Percentiles rank a stretch among this genome's conserved stretches.
phyloP scores from a whole-genome alignment of 92 coral and sea anemone genomes.

The Chrysogorgia sp. region DNA sequence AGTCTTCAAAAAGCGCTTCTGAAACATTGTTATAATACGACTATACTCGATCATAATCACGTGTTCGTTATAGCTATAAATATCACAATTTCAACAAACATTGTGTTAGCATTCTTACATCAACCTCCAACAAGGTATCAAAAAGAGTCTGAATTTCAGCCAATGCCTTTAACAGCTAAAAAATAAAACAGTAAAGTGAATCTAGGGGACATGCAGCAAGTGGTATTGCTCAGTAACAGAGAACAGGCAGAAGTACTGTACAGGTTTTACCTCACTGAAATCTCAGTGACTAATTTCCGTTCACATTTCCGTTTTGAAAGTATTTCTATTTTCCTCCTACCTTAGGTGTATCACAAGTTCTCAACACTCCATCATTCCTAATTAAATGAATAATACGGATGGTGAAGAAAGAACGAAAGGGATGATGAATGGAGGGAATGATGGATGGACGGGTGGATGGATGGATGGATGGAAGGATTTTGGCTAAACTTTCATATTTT shows the following conservation, averaged over 20 bases:
- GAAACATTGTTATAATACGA: too few species aligned
- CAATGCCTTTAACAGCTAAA: slow-evolving; percentile 82
- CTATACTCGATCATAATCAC: too few species aligned
- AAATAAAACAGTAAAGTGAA: not conserved
- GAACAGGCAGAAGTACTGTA: not conserved
- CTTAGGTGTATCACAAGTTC: slow-evolving; percentile 79
- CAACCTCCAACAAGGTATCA: slow-evolving; percentile 89
- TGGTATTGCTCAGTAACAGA: too few species aligned
- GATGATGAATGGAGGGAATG: not conserved
- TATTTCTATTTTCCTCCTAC: slow-evolving; percentile 34
- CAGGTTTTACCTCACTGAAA: not conserved
- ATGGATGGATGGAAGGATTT: too few species aligned
- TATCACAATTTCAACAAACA: too few species aligned
- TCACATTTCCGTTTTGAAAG: slow-evolving; percentile 2
- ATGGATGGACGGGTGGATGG: too few species aligned
- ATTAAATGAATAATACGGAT: slow-evolving; percentile 28
- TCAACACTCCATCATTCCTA: slow-evolving; percentile 84
- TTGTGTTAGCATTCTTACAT: too few species aligned
- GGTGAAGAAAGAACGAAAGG: not conserved
- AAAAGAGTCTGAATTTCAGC: slow-evolving; percentile 84
- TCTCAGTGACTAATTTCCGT: too few species aligned
- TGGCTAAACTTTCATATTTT: too few species aligned
- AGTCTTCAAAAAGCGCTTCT: not conserved
- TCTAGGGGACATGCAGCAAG: too few species aligned
- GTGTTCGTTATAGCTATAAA: too few species aligned